phyloP scores from a whole-genome alignment of 2,888 invertebrate genomes.

The Acanthoscelides obtectus region DNA sequence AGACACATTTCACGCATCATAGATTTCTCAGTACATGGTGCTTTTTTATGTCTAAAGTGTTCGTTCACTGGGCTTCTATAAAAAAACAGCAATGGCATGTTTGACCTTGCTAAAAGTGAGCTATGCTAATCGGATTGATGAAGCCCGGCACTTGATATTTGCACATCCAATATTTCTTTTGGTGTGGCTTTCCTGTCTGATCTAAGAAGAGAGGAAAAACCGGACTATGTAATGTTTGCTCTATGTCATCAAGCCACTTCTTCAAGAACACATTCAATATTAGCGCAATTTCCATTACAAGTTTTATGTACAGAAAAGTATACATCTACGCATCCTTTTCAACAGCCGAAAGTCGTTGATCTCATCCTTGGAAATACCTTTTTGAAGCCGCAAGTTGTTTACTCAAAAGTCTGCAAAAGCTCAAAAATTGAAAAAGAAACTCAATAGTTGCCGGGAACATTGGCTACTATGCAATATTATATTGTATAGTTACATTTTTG shows the following conservation, averaged over 20 bases:
- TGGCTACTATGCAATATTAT: too few relatives aligned
- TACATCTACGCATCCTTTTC: background rate
- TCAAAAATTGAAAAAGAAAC: too few relatives aligned
- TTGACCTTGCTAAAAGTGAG: too few relatives aligned
- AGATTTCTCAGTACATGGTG: too few relatives aligned
- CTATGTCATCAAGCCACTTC: background rate
- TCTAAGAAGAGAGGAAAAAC: background rate
- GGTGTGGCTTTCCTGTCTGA: background rate
- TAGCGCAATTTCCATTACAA: background rate
- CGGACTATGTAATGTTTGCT: background rate
- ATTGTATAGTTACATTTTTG: too few relatives aligned
- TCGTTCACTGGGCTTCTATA: too few relatives aligned
- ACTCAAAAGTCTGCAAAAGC: too few relatives aligned
- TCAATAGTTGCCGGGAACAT: too few relatives aligned
- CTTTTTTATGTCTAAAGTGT: too few relatives aligned
- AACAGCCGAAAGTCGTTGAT: background rate
- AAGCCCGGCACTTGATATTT: background rate
- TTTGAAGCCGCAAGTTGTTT: too few relatives aligned
- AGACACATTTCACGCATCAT: too few relatives aligned
- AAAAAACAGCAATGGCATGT: too few relatives aligned
- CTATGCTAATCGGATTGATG: background rate
- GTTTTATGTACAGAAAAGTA: background rate
- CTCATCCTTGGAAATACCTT: background rate
- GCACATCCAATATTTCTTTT: background rate
- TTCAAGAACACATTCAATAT: background rate